Percentiles rank a stretch among this genome's conserved stretches.
Evolutionary conservation across 2,888 invertebrate genomes (phyloP).

Genomic region (Hypolimnas misippus): DNA sequence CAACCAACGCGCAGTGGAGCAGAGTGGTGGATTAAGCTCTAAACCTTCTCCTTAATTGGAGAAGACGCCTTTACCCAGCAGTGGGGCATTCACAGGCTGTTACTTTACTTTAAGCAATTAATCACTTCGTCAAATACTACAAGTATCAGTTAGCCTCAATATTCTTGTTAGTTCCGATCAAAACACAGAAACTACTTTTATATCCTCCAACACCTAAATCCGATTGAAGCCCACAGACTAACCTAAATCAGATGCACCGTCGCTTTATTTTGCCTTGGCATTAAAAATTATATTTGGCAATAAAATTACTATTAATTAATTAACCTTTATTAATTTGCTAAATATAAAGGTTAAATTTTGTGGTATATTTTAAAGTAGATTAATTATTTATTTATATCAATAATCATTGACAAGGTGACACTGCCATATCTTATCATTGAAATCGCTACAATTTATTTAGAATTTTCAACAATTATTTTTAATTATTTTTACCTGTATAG

Average conservation of each 20-base stretch:
- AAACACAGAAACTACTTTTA: slow-evolving; percentile 13
- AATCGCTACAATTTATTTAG: no score
- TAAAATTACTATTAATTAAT: no score
- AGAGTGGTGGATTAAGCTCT: no score
- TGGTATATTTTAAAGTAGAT: neutral
- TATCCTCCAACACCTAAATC: slow-evolving; percentile 13
- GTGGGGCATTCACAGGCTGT: neutral
- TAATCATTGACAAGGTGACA: no score
- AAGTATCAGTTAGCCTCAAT: slow-evolving; percentile 4
- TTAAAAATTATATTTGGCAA: neutral
- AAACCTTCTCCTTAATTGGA: no score
- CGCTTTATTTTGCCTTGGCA: neutral
- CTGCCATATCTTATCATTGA: no score
- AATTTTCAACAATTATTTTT: no score
- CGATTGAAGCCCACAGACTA: slow-evolving; percentile 1
- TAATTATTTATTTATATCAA: neutral
- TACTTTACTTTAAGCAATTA: neutral
- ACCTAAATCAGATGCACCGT: neutral
- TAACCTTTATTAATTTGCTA: neutral
- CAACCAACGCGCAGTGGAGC: no score
- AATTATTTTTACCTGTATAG: no score
- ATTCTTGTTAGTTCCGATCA: slow-evolving; percentile 4
- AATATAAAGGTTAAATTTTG: neutral
- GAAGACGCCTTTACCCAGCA: neutral
- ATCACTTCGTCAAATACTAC: neutral